These are phyloP conservation scores for Thumatha senex DNA, from an alignment of 2,888 invertebrate genomes.

Conservation along the genomic window DNA sequence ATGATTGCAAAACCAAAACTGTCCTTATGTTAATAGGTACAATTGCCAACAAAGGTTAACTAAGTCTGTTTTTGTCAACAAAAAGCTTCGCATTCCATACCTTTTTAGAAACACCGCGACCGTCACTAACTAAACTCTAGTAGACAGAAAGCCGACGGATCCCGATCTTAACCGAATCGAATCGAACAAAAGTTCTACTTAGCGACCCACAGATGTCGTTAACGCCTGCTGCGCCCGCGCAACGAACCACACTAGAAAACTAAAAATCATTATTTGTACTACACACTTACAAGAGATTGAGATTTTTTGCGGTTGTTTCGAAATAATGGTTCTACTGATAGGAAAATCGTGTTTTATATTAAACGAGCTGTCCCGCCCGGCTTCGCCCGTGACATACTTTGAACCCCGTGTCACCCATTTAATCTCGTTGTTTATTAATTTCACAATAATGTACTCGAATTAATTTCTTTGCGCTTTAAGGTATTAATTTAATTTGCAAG, in stretches of 20 bases:
- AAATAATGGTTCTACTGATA: neutral
- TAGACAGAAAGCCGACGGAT: constrained; percentile 68
- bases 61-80: constrained; percentile 44
- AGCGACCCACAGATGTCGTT: constrained; percentile 78
- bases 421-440: too few species aligned
- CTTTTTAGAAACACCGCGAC: constrained; percentile 65
- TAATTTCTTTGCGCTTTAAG: too few species aligned
- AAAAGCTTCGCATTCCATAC: constrained; percentile 67
- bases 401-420: too few species aligned
- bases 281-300: constrained; percentile 22
- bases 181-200: constrained; percentile 78
- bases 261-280: constrained; percentile 54
- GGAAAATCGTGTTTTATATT: neutral
- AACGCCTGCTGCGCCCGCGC: constrained; percentile 70
- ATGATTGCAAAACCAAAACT: constrained; percentile 39
- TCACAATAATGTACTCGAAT: too few species aligned
- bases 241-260: constrained; percentile 57
- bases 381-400: too few species aligned
- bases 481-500: too few species aligned
- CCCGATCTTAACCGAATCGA: constrained; percentile 64
- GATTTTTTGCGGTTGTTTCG: constrained; percentile 11
- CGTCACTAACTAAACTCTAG: constrained; percentile 70
- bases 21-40: constrained; percentile 36
- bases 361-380: too few species aligned
- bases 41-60: constrained; percentile 39